Conservation (phyloP, 2,113 vertebrate species). For the Tamias sibiricus region DNA sequence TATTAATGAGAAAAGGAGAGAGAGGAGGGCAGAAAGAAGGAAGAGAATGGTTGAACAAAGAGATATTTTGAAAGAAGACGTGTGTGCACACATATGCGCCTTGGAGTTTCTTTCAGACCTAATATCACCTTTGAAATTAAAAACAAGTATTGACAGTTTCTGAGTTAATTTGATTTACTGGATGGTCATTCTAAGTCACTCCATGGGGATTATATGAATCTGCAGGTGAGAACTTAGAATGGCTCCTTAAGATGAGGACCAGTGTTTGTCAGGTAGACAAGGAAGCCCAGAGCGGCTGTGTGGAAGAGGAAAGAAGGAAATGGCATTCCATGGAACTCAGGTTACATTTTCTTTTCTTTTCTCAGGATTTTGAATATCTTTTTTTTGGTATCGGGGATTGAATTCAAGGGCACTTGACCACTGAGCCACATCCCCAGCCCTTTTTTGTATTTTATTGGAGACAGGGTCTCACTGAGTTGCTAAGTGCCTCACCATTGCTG, state of each 20-base stretch:
- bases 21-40: background rate
- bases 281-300: background rate
- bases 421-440: no score
- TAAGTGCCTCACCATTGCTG: no score
- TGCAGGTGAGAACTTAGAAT: background rate
- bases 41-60: background rate
- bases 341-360: background rate
- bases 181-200: background rate
- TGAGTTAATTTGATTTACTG: background rate
- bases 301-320: background rate
- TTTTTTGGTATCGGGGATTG: no score
- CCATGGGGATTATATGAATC: background rate
- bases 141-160: background rate
- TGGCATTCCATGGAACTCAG: background rate
- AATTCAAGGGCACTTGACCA: no score
- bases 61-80: slow-evolving; percentile 5
- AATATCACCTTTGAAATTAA: background rate
- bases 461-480: no score
- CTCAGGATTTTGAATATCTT: background rate
- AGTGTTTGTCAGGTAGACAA: background rate
- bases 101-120: background rate
- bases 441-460: no score
- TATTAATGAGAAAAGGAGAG: background rate
- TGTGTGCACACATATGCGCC: background rate
- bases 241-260: background rate